A percentile compares a stretch with the other conserved stretches of the same genome.
Evolutionary conservation across 2,113 vertebrate genomes (phyloP).

Genomic region (Seriola aureovittata): DNA sequence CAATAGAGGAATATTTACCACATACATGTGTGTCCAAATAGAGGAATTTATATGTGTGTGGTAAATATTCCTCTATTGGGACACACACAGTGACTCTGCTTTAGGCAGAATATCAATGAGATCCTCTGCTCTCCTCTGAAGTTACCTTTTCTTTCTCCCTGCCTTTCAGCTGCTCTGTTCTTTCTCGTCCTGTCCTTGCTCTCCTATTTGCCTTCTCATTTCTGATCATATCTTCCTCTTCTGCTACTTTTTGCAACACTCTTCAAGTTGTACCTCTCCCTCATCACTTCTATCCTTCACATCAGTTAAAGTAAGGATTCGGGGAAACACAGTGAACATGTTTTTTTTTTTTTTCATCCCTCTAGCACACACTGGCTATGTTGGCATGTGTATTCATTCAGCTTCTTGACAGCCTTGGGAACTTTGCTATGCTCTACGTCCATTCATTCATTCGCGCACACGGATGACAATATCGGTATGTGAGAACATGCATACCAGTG

Average conservation of each 20-base stretch:
- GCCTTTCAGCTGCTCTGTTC: not conserved
- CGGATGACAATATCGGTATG: constrained; percentile 55
- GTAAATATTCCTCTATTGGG: constrained; percentile 44
- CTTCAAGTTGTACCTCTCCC: not conserved
- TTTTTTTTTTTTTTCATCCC: constrained; percentile 19
- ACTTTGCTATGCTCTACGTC: constrained; percentile 32
- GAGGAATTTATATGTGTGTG: constrained; percentile 29
- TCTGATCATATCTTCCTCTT: not conserved
- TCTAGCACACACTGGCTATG: not conserved
- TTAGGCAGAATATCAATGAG: constrained; percentile 59
- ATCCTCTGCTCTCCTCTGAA: constrained; percentile 30
- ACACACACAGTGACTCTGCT: constrained; percentile 37
- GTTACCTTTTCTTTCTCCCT: not conserved
- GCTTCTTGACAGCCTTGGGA: constrained; percentile 62
- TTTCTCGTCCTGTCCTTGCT: not conserved
- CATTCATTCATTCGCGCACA: constrained; percentile 34
- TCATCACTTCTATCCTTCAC: not conserved
- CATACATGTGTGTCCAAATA: constrained; percentile 13
- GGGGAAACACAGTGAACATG: constrained; percentile 4
- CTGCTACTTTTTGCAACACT: not conserved
- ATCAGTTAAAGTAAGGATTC: constrained; percentile 13
- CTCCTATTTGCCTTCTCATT: not conserved
- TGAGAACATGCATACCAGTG: constrained; percentile 58
- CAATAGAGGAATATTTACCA: constrained; percentile 49
- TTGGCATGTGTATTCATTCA: constrained; percentile 30